A percentile compares a stretch with the other conserved stretches of the same genome.
phyloP scores from a whole-genome alignment of 1,140 invertebrate species.

The Acromyrmex heyeri region DNA sequence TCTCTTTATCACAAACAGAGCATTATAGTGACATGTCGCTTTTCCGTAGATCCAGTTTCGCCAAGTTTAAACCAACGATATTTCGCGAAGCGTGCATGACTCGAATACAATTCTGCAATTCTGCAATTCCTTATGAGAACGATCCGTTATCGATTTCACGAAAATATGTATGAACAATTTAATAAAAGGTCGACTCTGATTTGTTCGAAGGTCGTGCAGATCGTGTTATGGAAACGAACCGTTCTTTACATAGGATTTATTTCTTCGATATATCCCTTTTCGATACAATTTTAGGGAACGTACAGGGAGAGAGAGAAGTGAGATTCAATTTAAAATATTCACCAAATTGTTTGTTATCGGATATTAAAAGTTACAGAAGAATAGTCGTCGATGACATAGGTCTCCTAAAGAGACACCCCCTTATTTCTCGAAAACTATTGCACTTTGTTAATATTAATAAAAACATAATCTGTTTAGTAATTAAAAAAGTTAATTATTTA shows the following conservation, averaged over 20 bases:
- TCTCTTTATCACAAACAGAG: conserved; percentile 17
- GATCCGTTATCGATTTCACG: conserved; percentile 26
- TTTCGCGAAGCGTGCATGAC: conserved; percentile 26
- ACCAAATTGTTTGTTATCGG: background rate
- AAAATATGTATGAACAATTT: conserved; percentile 38
- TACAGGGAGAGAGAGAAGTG: too few species aligned
- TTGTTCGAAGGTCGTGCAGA: background rate
- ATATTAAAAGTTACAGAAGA: background rate
- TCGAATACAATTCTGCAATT: conserved; percentile 13
- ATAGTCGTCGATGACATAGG: too few species aligned
- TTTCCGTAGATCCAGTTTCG: conserved; percentile 43
- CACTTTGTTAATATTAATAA: too few species aligned
- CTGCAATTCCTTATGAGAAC: conserved; percentile 4
- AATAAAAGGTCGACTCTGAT: background rate
- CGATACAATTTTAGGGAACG: background rate
- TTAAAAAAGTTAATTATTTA: too few species aligned
- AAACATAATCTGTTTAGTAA: too few species aligned
- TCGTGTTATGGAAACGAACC: conserved; percentile 17
- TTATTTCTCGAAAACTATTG: too few species aligned
- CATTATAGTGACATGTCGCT: conserved; percentile 39
- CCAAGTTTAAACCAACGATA: conserved; percentile 23
- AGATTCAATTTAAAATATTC: conserved; percentile 21
- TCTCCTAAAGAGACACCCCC: too few species aligned
- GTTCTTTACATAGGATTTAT: conserved; percentile 29
- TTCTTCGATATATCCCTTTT: conserved; percentile 10